phyloP scores from a whole-genome alignment of 1,140 invertebrate genomes.

The Coenobita brevimanus region DNA sequence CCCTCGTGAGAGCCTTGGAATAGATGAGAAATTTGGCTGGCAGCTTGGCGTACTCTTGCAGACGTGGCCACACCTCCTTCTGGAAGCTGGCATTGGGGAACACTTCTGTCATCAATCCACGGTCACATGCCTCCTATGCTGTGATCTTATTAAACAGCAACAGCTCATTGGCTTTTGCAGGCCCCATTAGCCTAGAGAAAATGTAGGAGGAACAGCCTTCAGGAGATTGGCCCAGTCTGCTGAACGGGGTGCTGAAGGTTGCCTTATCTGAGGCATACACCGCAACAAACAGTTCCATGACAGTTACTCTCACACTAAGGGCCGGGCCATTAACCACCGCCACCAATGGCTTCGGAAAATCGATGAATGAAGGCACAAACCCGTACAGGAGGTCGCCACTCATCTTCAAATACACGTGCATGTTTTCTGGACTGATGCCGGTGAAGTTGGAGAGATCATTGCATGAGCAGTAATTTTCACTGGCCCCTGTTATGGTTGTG shows the following conservation, averaged over 20 bases:
- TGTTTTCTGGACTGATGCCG: no score
- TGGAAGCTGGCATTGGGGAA: constrained; percentile 78
- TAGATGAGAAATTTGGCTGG: constrained; percentile 74
- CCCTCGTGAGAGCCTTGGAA: constrained; percentile 56
- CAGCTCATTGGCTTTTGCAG: no score
- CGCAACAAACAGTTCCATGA: constrained; percentile 88
- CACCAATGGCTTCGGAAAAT: constrained; percentile 91
- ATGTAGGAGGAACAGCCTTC: no score
- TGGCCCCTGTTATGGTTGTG: no score
- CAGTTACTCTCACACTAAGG: constrained; percentile 90
- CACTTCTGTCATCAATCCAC: constrained; percentile 83
- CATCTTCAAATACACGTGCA: no score
- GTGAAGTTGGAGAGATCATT: no score
- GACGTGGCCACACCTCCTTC: constrained; percentile 77
- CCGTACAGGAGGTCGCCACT: constrained; percentile 24
- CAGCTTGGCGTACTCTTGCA: constrained; percentile 75
- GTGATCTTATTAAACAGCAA: no score
- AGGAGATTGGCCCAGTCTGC: no score
- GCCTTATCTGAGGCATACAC: constrained; percentile 84
- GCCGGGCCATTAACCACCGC: constrained; percentile 94
- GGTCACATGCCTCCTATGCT: constrained; percentile 82
- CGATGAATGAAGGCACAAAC: constrained; percentile 83
- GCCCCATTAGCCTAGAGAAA: no score
- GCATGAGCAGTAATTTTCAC: no score
- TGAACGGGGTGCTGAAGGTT: no score